Base-by-base conservation (phyloP, 2,797 vertebrate genomes). In the Coranthus polyacanthus region DNA sequence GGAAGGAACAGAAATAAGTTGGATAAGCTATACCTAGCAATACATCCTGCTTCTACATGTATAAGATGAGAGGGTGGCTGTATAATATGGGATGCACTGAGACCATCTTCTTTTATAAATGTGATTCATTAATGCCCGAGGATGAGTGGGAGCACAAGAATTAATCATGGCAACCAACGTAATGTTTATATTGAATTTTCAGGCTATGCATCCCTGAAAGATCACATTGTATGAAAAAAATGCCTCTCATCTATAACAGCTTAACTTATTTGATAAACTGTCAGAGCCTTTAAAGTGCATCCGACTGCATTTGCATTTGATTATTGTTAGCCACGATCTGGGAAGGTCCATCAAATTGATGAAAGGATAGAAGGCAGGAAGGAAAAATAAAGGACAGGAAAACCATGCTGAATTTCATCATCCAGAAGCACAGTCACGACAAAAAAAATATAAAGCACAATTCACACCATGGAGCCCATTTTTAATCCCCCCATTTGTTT, bases 21-120 rank as follows among this genome's bases (percentile, higher is more conserved):
- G 71, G 21, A 62, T 81, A 63, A 82, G 68, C 58, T 73, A 78
- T 75, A 85, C 34, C 60, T 64, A 79, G 87, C 85, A 87, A 90
- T 90, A 89, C 57, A 79, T 68, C 39, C 64, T 63, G 52, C 32
- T 60, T 84, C 60, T 78, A 72, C 60, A 50, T 74, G 57, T 46
- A 44, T 63, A 64, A 55, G 53, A 69, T 56, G 67, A 75, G 68
- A 29, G 61, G 63, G 42, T 26, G 43, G 52, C 55, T 53, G 54
- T 52, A 18, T 58, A 44, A 63, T 32, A 52, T 16, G 42, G 26
- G 59, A 83, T 55, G 66, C 68, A 73, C 71, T 68, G 58, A 69
- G 44, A 53, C 57, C 37, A 65, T 67, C 49, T 36, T 67, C 43
- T 69, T 63, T 75, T 38, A 68, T 62, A 44, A 42, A 64, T 54